These are phyloP conservation scores for Trematocara variabile DNA, from an alignment of 2,113 vertebrate species.

Conservation along the genomic window DNA sequence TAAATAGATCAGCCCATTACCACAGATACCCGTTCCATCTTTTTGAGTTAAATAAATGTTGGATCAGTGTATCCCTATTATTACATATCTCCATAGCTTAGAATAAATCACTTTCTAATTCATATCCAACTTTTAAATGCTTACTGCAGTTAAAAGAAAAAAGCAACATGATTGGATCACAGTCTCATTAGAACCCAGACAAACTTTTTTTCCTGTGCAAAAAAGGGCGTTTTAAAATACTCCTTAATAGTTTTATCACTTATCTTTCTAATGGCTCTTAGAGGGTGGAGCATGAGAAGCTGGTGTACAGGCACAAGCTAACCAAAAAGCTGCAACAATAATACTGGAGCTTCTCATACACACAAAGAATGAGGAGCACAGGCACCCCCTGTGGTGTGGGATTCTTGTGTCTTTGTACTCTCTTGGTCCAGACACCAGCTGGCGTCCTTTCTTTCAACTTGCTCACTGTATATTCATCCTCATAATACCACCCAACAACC, in stretches of 20 bases:
- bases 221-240: background rate
- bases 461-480: constrained; percentile 39
- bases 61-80: background rate
- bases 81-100: background rate
- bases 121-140: background rate
- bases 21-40: background rate
- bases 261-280: background rate
- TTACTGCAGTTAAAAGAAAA: background rate
- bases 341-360: background rate
- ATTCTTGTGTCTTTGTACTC: constrained; percentile 21
- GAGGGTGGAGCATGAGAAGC: background rate
- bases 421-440: constrained; percentile 42
- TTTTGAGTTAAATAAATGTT: background rate
- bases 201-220: background rate
- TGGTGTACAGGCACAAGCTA: background rate
- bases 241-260: background rate
- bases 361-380: background rate
- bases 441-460: constrained; percentile 15
- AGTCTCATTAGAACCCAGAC: background rate
- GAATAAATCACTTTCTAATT: background rate
- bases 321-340: background rate
- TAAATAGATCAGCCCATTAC: background rate
- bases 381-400: background rate
- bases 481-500: constrained; percentile 28
- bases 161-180: background rate